Percentiles rank a stretch among this genome's conserved stretches.
Conservation (phyloP, 2,797 vertebrate genomes). For the Salmo trutta region DNA sequence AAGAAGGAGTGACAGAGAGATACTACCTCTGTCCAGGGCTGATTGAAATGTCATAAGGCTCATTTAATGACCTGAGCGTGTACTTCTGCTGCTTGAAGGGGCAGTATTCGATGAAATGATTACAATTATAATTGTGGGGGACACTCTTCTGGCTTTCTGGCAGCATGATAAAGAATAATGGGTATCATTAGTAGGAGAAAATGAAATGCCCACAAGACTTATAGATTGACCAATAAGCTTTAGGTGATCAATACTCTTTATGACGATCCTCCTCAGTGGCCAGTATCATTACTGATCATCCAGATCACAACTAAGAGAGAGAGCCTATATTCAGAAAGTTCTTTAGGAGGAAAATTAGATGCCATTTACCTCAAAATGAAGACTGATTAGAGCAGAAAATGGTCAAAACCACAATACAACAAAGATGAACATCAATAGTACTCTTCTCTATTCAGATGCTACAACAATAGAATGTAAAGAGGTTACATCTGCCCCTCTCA, state of each 20-base stretch:
- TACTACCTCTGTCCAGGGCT: constrained; percentile 27
- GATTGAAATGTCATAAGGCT: constrained; percentile 51
- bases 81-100: constrained; percentile 33
- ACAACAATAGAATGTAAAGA: neutral
- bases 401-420: constrained; percentile 21
- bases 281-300: constrained; percentile 37
- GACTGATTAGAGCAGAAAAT: constrained; percentile 44
- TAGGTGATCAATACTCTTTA: constrained; percentile 51
- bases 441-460: constrained; percentile 10
- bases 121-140: constrained; percentile 36
- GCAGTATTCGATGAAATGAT: constrained; percentile 45
- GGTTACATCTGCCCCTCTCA: neutral
- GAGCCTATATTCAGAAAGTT: constrained; percentile 35
- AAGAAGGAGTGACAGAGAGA: constrained; percentile 4
- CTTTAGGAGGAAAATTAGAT: constrained; percentile 27
- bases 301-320: constrained; percentile 16
- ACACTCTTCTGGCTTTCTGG: constrained; percentile 16
- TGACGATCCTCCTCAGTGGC: constrained; percentile 48
- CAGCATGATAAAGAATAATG: constrained; percentile 35
- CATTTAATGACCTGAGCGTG: constrained; percentile 33
- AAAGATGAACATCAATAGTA: constrained; percentile 34
- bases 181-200: constrained; percentile 40
- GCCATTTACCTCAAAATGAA: constrained; percentile 10
- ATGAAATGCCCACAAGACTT: constrained; percentile 28
- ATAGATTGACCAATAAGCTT: constrained; percentile 46